Evolutionary conservation across 2,797 vertebrate species (phyloP), one percentile per base, ranked within the genome.

Genomic region (Sphenopsis melanotis): DNA sequence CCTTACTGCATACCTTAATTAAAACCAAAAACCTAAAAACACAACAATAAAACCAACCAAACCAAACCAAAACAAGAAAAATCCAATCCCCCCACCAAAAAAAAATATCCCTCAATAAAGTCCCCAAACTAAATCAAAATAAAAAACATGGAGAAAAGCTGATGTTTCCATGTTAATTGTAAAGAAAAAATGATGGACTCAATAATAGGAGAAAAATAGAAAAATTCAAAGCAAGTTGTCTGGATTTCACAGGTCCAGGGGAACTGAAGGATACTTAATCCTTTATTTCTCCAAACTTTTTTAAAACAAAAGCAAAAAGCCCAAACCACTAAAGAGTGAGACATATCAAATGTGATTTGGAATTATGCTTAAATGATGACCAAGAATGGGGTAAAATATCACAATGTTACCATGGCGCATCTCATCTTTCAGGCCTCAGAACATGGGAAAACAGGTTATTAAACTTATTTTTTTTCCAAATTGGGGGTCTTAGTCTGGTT

Each of bases 361-460:
- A 72, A 53, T 30, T 6, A 41, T 34, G 34, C 3, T 57, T 24
- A 83, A 89, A 56, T 49, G 5, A n/a, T 44, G 10, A 17, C 19
- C 15, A 46, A 70, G 11, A 29, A 27, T 29, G 10, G 29, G 4
- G 12, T 68, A 49, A 88, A 76, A 59, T 27, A 64, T 17, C 29
- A 9, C 32, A 50, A 3, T 26, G 36, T 7, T 70, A 12, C 17
- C 0, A 0, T 21, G 14, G n/a, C 17, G 12, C 19, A 5, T 57
- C 60, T 78, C 29, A 42, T 18, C 14, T 88, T 83, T 81, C 27
- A 55, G 32, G 21, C 15, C 27, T 66, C 22, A 66, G 15, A 44
- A 65, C 11, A n/a, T 1, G 1, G 11, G 5, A 15, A 21, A 65
- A 63, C 0, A 0, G 9, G 6, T 72, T 18, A 55, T 65, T 41